phyloP scores from a whole-genome alignment of 2,797 vertebrate genomes.

The Hozukius guyotensis region DNA sequence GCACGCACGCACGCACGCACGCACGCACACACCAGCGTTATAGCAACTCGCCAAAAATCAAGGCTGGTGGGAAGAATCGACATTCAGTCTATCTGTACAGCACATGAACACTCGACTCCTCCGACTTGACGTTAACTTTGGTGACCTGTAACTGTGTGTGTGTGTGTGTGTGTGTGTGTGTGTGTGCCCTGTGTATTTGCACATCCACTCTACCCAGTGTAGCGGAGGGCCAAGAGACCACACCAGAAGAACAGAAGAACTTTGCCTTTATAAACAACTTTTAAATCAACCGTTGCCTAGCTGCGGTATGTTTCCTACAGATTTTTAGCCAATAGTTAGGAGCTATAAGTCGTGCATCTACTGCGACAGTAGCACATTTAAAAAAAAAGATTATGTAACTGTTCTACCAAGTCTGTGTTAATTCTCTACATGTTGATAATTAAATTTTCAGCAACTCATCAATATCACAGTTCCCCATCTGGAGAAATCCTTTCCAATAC shows the following conservation, averaged over 20 bases:
- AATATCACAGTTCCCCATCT: conserved; percentile 4
- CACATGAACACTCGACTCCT: conserved; percentile 69
- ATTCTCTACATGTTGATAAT: conserved; percentile 29
- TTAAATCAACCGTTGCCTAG: conserved; percentile 55
- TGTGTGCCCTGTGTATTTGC: conserved; percentile 48
- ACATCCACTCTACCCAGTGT: conserved; percentile 59
- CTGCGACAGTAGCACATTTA: conserved; percentile 47
- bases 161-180: conserved; percentile 41
- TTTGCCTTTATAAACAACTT: conserved; percentile 70
- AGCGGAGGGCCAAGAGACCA: conserved; percentile 69
- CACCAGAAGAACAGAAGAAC: conserved; percentile 72
- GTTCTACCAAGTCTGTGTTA: conserved; percentile 20
- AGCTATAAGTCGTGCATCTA: conserved; percentile 41
- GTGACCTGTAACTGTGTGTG: conserved; percentile 68
- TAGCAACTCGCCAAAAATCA: conserved; percentile 21
- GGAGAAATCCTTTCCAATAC: not conserved
- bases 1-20: too few species aligned
- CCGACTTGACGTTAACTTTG: conserved; percentile 60
- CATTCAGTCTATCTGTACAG: conserved; percentile 51
- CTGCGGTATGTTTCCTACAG: conserved; percentile 50
- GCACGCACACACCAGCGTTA: conserved; percentile 21
- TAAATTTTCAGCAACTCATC: conserved; percentile 20
- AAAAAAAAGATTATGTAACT: conserved; percentile 15
- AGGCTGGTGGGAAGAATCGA: conserved; percentile 24
- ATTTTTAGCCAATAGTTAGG: conserved; percentile 37